These are phyloP conservation scores for Australoheros facetus DNA, from an alignment of 2,797 vertebrate genomes.

Conservation along the genomic window DNA sequence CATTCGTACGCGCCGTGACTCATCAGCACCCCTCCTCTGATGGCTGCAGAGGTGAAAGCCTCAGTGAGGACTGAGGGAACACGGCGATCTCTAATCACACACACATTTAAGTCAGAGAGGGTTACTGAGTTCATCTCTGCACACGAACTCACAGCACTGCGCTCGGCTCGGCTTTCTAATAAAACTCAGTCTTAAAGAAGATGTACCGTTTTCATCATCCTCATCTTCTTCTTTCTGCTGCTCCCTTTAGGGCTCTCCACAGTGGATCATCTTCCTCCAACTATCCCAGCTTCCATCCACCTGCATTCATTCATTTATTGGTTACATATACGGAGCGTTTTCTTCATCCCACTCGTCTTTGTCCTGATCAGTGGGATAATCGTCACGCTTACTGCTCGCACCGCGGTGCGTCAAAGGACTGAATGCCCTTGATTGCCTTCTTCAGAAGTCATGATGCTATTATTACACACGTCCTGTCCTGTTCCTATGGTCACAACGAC, in stretches of 20 bases:
- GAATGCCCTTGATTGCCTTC: neutral
- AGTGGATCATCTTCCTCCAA: too few relatives aligned
- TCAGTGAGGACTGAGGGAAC: conserved; percentile 1
- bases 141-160: neutral
- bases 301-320: too few relatives aligned
- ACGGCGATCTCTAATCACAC: neutral
- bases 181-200: neutral
- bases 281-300: too few relatives aligned
- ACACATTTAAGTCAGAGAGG: neutral
- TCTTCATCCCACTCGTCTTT: neutral
- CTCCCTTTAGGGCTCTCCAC: too few relatives aligned
- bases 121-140: conserved; percentile 12
- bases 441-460: neutral
- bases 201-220: too few relatives aligned
- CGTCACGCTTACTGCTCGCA: neutral
- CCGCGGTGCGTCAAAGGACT: neutral
- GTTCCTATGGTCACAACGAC: neutral
- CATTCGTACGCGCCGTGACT: conserved; percentile 12
- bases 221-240: too few relatives aligned
- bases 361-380: neutral
- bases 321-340: neutral
- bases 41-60: conserved; percentile 6
- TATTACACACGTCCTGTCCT: neutral
- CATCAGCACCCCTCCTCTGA: conserved; percentile 27
- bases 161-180: neutral